Evolutionary conservation across 2,113 vertebrate species (phyloP).

Genomic region (Galeopterus variegatus): DNA sequence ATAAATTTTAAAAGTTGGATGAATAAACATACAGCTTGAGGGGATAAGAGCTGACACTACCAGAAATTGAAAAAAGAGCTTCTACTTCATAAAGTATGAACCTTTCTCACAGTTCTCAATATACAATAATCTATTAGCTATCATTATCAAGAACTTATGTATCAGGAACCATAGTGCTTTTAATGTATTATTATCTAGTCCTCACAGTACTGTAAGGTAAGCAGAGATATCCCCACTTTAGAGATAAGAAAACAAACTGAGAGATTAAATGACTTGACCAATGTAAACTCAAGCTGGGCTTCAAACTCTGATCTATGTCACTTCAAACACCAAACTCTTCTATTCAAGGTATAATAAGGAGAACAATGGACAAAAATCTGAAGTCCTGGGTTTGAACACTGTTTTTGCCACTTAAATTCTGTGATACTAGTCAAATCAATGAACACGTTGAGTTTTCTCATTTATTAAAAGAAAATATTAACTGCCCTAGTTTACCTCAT

Average conservation of each 20-base stretch:
- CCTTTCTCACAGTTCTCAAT: conserved; percentile 38
- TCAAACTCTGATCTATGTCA: conserved; percentile 32
- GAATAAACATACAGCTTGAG: background rate
- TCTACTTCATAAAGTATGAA: conserved; percentile 52
- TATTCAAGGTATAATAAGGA: background rate
- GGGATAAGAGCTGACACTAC: background rate
- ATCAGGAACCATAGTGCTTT: conserved; percentile 15
- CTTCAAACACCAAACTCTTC: background rate
- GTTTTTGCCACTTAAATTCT: conserved; percentile 23
- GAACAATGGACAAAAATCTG: conserved; percentile 9
- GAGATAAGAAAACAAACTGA: background rate
- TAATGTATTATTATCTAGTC: background rate
- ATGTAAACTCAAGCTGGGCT: conserved; percentile 12
- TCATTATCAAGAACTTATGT: conserved; percentile 1
- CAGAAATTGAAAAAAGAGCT: conserved; percentile 27
- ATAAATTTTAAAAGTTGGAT: conserved; percentile 48
- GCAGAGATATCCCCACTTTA: background rate
- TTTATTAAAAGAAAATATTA: conserved; percentile 52
- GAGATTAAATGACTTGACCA: background rate
- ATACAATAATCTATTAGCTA: conserved; percentile 11
- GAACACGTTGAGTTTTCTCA: background rate
- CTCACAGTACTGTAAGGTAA: conserved; percentile 8
- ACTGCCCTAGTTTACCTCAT: conserved; percentile 1
- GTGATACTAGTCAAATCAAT: background rate
- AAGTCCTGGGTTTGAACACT: conserved; percentile 41